Base-by-base conservation (phyloP, 2,888 invertebrate genomes). In the Carabus problematicus region DNA sequence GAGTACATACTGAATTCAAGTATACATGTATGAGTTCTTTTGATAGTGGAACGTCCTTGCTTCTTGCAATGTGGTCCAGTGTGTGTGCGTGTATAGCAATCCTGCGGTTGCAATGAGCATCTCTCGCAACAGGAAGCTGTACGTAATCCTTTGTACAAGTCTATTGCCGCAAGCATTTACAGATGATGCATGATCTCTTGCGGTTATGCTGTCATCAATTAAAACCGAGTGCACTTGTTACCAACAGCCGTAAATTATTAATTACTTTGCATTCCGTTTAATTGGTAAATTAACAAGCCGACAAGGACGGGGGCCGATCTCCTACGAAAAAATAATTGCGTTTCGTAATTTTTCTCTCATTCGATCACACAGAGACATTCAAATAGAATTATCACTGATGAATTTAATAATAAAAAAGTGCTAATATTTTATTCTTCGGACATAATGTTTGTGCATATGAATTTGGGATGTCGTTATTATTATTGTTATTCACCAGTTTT, bases 181-280 rank as follows among this genome's bases (percentile, higher is more conserved):
- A 29, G 29, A 29, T 29, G 56, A 59, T 59, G 39, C 42, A 59
- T 16, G 42, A 40, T 56, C 12, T 47, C 9, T 52, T 19, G 52
- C 52, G 52, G 52, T 52, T 16, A 52, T 52, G 52, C 19, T 41
- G 40, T 59, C 59, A 14, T 59, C 59, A 59, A 59, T 59, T 59
- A 59, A 59, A 59, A 59, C 12, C 59, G 41, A 18, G 59, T 59
- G 42, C 59, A 42, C 42, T 42, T 42, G 42, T 42, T 14, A 59
- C 42, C 59, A 42, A n/a, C 59, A 19, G 41, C 59, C 59, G 59
- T 59, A 59, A 59, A 59, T 59, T 59, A 59, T 59, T 59, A 59
- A 59, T 59, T 59, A 59, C 42, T 12, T 40, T 59, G 59, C 42
- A 59, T 14, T 59, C 59, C 59, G 16, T 39, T 59, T 59, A 56